phyloP scores from a whole-genome alignment of 1,140 invertebrate genomes.

The Andricus grossulariae region DNA sequence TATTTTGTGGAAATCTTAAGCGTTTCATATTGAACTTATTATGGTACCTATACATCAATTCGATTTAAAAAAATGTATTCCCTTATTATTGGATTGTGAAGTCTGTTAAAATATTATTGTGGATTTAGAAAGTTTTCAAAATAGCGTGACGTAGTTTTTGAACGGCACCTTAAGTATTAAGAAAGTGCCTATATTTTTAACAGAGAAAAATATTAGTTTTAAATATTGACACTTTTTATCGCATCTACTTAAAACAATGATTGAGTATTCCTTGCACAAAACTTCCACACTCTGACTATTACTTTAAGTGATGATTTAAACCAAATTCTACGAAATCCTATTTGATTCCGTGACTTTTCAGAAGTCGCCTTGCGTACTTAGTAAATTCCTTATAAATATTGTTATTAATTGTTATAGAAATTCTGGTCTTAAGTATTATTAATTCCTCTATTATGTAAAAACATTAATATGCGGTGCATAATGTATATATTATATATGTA shows the following conservation, averaged over 20 bases:
- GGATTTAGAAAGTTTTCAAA: no score
- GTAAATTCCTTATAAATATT: slow-evolving; percentile 7
- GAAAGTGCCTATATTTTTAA: background rate
- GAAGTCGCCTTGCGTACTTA: slow-evolving; percentile 25
- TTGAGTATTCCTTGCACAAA: background rate
- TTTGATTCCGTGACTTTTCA: slow-evolving; percentile 17
- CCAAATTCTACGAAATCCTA: slow-evolving; percentile 22
- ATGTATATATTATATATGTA: background rate
- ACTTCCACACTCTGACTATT: slow-evolving; percentile 16
- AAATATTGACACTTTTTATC: background rate
- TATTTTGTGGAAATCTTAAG: no score
- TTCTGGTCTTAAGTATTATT: slow-evolving; percentile 1
- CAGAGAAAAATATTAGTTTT: slow-evolving; percentile 2
- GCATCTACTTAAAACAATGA: background rate
- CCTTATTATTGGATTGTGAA: no score
- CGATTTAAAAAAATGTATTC: no score
- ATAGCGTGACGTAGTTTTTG: no score
- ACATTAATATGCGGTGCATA: slow-evolving; percentile 3
- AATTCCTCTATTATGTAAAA: background rate
- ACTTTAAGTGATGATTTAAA: slow-evolving; percentile 25
- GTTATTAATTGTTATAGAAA: slow-evolving; percentile 13
- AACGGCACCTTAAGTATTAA: no score
- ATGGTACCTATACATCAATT: no score
- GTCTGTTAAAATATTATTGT: no score
- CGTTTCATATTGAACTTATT: no score